These are phyloP conservation scores for Engystomops pustulosus DNA, from an alignment of 2,113 vertebrate genomes.

Conservation along the genomic window DNA sequence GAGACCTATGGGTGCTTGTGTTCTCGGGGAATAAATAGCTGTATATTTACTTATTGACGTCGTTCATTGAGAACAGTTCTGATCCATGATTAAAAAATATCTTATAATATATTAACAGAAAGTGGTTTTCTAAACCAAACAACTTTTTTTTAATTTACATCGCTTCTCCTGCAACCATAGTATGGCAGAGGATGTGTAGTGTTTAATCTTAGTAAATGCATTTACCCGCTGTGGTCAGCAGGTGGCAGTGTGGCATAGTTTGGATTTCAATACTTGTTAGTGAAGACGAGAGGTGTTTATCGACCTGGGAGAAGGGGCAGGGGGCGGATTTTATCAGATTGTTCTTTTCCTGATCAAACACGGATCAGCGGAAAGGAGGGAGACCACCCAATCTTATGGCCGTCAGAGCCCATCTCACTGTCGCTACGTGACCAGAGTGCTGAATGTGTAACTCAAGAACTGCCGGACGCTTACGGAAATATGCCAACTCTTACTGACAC, in stretches of 20 bases:
- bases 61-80: no score
- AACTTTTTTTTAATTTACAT: no score
- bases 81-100: no score
- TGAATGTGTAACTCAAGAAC: constrained; percentile 21
- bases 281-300: constrained; percentile 54
- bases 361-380: constrained; percentile 52
- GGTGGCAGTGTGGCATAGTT: constrained; percentile 38
- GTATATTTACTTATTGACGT: no score
- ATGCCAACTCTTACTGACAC: background rate
- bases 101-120: no score
- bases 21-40: no score
- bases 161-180: no score
- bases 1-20: no score
- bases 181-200: background rate
- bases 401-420: constrained; percentile 27
- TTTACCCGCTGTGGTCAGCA: background rate
- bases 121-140: no score
- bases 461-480: background rate
- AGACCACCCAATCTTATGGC: constrained; percentile 52
- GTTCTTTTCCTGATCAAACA: constrained; percentile 61
- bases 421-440: constrained; percentile 41
- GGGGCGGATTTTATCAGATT: constrained; percentile 59
- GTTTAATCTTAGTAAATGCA: background rate
- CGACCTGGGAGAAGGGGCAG: constrained; percentile 45
- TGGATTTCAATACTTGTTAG: constrained; percentile 42